phyloP scores from a whole-genome alignment of 2,797 vertebrate species.

The Rhinella marina region DNA sequence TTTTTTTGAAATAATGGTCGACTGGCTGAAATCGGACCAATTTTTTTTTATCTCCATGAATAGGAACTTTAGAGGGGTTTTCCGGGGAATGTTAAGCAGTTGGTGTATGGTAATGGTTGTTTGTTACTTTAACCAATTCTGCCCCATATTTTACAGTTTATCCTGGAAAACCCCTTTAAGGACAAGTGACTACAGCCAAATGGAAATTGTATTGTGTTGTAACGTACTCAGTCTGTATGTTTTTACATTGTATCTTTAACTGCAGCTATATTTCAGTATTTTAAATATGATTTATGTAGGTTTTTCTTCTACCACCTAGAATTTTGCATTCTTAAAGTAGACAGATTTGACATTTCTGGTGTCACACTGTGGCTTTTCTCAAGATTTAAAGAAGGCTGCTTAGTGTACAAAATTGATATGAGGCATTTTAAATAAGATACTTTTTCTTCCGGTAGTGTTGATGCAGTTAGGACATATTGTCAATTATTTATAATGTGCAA shows the following conservation, averaged over 20 bases:
- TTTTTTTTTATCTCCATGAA: no score
- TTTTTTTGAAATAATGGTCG: no score
- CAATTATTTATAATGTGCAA: slow-evolving; percentile 26
- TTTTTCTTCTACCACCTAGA: neutral
- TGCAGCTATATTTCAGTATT: neutral
- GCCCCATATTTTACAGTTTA: no score
- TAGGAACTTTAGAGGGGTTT: no score
- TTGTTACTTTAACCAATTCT: no score
- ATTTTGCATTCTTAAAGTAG: neutral
- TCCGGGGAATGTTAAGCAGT: no score
- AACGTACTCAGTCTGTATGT: no score
- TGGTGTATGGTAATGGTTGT: no score
- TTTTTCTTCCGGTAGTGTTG: neutral
- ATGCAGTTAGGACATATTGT: slow-evolving; percentile 9
- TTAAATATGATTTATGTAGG: neutral
- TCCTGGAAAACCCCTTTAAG: no score
- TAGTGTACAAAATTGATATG: neutral
- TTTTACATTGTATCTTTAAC: neutral
- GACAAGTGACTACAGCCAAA: no score
- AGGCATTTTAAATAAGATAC: neutral
- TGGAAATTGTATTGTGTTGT: neutral
- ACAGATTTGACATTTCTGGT: neutral
- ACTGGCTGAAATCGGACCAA: no score
- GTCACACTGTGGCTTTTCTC: neutral
- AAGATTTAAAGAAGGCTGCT: neutral